Base-by-base conservation (phyloP, 2,113 vertebrate species). In the Rattus rattus region DNA sequence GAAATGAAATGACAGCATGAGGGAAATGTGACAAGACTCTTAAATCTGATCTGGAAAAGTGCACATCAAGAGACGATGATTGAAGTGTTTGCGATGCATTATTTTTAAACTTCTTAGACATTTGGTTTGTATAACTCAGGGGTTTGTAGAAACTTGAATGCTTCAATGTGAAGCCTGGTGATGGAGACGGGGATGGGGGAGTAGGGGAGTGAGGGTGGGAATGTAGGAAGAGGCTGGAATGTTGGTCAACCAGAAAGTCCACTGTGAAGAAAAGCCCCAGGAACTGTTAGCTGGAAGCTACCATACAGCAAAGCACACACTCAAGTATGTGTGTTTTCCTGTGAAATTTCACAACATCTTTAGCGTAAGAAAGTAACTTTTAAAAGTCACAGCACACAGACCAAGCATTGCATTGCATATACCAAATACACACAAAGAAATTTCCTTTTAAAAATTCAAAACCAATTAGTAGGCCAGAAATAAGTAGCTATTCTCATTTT, bases 291-390 rank as follows among this genome's bases (percentile, higher is more conserved):
- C 28, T 56, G 28, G 24, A 47, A 20, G 1, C 30, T 19, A 43
- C 11, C 30, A 30, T 5, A 39, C 43, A 61, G 26, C 5, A 65
- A 92, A 28, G 12, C 49, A 2, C 49, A 2, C 47, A 92, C n/a
- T 81, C 39, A 30, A 73, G 94, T 30, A 17, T 17, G 5, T 67
- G 6, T 36, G 39, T 86, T 92, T 92, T 92, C 43, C 14, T 80
- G 5, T 65, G 33, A 59, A 85, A 65, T 70, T 19, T 30, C 0
- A 2, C 30, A 72, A 33, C 20, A 54, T 89, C 89, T 86, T 47
- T 91, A 91, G 14, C 14, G 17, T 80, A 54, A 88, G 49, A 89
- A 96, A 75, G 30, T 24, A 76, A 43, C 20, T 94, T 91, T 75
- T 52, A 81, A 80, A 65, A 86, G 61, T 59, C 83, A 36, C 10